Conservation (phyloP, 1,140 invertebrate genomes). For the Apis dorsata region DNA sequence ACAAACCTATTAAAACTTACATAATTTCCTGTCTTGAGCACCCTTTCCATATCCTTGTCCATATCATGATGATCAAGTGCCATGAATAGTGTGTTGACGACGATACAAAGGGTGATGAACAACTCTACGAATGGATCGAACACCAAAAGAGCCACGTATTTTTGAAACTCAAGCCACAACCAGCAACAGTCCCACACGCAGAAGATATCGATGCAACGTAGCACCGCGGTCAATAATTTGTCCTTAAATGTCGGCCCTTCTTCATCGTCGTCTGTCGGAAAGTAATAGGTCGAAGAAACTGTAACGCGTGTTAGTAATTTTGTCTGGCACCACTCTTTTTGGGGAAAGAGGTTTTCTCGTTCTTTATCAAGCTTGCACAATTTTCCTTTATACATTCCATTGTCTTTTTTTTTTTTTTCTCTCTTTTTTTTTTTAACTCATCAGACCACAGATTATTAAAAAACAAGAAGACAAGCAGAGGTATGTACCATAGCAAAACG, state of each 20-base stretch:
- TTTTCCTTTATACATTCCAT: constrained; percentile 1
- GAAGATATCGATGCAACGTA: constrained; percentile 93
- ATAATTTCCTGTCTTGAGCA: constrained; percentile 96
- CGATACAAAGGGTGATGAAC: constrained; percentile 98
- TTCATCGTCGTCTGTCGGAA: constrained; percentile 94
- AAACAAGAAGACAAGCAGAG: constrained; percentile 47
- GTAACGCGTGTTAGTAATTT: constrained; percentile 85
- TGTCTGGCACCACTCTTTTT: constrained; percentile 85
- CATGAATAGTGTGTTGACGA: constrained; percentile 99
- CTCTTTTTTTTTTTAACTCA: background rate
- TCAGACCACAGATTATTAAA: constrained; percentile 60
- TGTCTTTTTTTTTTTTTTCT: background rate
- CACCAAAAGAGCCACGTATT: constrained; percentile 93
- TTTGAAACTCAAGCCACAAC: constrained; percentile 94
- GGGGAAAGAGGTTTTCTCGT: constrained; percentile 81
- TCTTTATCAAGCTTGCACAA: constrained; percentile 56
- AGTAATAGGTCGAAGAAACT: constrained; percentile 96
- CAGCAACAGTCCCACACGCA: constrained; percentile 98
- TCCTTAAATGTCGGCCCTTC: constrained; percentile 94
- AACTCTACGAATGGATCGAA: constrained; percentile 99
- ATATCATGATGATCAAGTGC: constrained; percentile 97
- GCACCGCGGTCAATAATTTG: constrained; percentile 86
- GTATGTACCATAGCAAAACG: constrained; percentile 9
- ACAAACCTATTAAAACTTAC: constrained; percentile 83
- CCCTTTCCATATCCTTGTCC: constrained; percentile 90